Percentiles rank a stretch among this genome's conserved stretches.
phyloP scores from a whole-genome alignment of 2,797 vertebrate genomes.

The Orestias chungarensis region DNA sequence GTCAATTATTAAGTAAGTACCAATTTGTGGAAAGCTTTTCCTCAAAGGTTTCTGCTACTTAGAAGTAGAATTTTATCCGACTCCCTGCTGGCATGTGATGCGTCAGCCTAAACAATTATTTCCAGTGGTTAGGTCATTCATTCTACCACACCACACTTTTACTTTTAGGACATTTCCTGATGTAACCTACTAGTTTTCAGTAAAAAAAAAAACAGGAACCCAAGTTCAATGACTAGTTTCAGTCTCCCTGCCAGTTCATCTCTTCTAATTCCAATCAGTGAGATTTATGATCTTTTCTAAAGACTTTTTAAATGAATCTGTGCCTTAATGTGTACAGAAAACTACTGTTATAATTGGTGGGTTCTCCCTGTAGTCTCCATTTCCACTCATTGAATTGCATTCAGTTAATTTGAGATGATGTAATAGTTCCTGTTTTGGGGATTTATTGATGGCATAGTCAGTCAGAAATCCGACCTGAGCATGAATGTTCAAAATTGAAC shows the following conservation, averaged over 20 bases:
- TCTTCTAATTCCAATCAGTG: too few relatives aligned
- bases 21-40: neutral
- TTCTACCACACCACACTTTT: neutral
- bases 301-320: too few relatives aligned
- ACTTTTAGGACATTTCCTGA: constrained; percentile 2
- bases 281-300: too few relatives aligned
- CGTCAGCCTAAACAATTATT: constrained; percentile 30
- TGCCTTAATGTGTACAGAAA: too few relatives aligned
- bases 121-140: constrained; percentile 28
- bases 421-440: too few relatives aligned
- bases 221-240: neutral
- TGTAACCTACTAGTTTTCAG: neutral
- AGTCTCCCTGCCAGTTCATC: neutral
- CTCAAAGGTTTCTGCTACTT: neutral
- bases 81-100: constrained; percentile 40
- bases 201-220: neutral
- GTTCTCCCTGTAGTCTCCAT: too few relatives aligned
- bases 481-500: too few relatives aligned
- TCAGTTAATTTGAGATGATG: too few relatives aligned
- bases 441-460: too few relatives aligned
- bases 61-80: constrained; percentile 4
- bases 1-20: neutral
- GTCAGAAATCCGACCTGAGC: too few relatives aligned
- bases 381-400: too few relatives aligned
- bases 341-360: too few relatives aligned